These are phyloP conservation scores for Antrozous pallidus DNA, from an alignment of 2,797 vertebrate species.

Conservation along the genomic window DNA sequence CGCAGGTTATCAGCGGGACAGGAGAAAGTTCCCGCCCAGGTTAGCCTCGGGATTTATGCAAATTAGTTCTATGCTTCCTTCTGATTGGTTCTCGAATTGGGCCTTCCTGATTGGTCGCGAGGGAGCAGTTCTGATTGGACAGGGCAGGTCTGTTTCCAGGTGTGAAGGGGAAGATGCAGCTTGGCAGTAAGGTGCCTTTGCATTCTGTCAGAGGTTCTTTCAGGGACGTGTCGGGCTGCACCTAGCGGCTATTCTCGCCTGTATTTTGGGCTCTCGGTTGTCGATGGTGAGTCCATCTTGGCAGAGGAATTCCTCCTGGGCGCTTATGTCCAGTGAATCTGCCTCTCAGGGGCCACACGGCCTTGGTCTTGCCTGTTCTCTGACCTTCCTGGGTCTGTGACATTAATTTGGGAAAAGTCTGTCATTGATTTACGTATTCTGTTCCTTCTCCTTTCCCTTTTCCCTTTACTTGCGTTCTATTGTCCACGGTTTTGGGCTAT, in stretches of 20 bases:
- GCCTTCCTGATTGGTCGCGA: not conserved
- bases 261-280: not conserved
- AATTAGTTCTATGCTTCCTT: not conserved
- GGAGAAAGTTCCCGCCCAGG: too few relatives aligned
- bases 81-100: not conserved
- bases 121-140: not conserved
- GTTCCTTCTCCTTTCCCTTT: not conserved
- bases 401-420: not conserved
- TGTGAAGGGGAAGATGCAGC: not conserved
- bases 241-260: not conserved
- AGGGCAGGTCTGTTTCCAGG: too few relatives aligned
- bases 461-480: not conserved
- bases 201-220: fast-evolving
- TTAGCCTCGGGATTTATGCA: not conserved
- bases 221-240: not conserved
- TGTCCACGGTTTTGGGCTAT: not conserved
- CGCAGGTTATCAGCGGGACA: too few relatives aligned
- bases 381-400: not conserved
- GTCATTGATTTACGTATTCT: not conserved
- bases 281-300: not conserved
- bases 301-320: not conserved
- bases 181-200: too few relatives aligned
- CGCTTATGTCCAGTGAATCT: not conserved
- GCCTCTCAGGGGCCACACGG: not conserved
- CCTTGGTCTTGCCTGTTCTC: not conserved